phyloP scores from a whole-genome alignment of 2,797 vertebrate species.

The Gallinago nigripennis region DNA sequence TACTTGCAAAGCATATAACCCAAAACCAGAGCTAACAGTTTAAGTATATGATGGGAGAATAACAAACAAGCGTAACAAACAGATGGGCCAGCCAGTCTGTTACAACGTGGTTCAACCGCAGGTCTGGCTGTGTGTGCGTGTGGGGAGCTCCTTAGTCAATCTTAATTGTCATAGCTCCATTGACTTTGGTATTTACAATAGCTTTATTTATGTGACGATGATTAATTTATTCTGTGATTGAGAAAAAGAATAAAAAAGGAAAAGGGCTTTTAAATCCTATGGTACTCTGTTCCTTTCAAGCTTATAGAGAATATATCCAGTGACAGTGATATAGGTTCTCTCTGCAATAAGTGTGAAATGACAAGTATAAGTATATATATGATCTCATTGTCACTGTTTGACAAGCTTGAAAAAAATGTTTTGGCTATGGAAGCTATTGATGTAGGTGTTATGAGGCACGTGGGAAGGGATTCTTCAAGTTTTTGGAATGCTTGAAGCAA shows the following conservation, averaged over 20 bases:
- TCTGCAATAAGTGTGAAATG: conserved; percentile 14
- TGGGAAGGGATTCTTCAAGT: not conserved
- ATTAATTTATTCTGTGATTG: not conserved
- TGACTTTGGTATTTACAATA: not conserved
- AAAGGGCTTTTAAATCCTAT: not conserved
- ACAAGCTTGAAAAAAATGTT: conserved; percentile 13
- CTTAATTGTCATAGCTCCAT: not conserved
- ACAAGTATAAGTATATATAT: not conserved
- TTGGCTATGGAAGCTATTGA: conserved; percentile 14
- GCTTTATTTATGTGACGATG: not conserved
- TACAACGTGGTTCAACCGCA: not conserved
- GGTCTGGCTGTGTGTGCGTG: not conserved
- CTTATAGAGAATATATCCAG: not conserved
- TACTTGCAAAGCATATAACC: not conserved
- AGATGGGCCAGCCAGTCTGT: conserved; percentile 51
- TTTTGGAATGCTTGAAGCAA: not conserved
- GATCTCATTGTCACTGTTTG: conserved; percentile 31
- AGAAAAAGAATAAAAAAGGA: not conserved
- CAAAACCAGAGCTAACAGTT: not conserved
- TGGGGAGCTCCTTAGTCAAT: not conserved
- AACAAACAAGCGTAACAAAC: not conserved
- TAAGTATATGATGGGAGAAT: not conserved
- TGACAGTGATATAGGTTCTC: not conserved
- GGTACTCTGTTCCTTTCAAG: not conserved
- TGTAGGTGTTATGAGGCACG: not conserved